Evolutionary conservation across 1,140 invertebrate species (phyloP).

Genomic region (Drosophila nebulosa): DNA sequence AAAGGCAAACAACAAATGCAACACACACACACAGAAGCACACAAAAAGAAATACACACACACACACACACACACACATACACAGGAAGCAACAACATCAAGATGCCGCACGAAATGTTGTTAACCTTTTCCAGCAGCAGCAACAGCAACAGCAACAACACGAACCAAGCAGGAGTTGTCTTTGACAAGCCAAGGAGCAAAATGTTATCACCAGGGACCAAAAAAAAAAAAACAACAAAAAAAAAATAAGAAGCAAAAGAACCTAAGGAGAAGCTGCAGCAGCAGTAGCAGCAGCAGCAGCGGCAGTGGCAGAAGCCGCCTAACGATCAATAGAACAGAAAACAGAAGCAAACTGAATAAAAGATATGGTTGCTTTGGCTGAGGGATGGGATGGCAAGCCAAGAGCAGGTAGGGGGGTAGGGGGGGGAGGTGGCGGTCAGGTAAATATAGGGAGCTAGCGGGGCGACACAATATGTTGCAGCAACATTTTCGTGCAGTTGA

Average conservation of each 20-base stretch:
- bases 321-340: slow-evolving; percentile 76
- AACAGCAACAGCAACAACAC: slow-evolving; percentile 30
- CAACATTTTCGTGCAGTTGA: slow-evolving; percentile 75
- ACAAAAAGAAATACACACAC: slow-evolving; percentile 13
- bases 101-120: slow-evolving; percentile 76
- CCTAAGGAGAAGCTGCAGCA: slow-evolving; percentile 18
- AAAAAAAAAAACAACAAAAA: slow-evolving; percentile 52
- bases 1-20: slow-evolving; percentile 68
- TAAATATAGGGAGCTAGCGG: slow-evolving; percentile 8
- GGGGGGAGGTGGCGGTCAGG: slow-evolving; percentile 49
- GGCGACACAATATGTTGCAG: slow-evolving; percentile 49
- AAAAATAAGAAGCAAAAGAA: not conserved
- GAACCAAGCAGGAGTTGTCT: slow-evolving; percentile 60
- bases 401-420: no score
- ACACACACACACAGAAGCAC: not conserved
- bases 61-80: slow-evolving; percentile 28
- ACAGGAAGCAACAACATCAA: slow-evolving; percentile 73
- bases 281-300: slow-evolving; percentile 44
- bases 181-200: slow-evolving; percentile 76
- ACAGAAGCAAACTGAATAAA: slow-evolving; percentile 30
- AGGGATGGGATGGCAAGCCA: slow-evolving; percentile 41
- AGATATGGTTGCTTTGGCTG: slow-evolving; percentile 19
- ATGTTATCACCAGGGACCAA: slow-evolving; percentile 74
- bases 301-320: slow-evolving; percentile 51
- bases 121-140: slow-evolving; percentile 58